These are phyloP conservation scores for Alfaro cultratus DNA, from an alignment of 2,797 vertebrate species.

Conservation along the genomic window DNA sequence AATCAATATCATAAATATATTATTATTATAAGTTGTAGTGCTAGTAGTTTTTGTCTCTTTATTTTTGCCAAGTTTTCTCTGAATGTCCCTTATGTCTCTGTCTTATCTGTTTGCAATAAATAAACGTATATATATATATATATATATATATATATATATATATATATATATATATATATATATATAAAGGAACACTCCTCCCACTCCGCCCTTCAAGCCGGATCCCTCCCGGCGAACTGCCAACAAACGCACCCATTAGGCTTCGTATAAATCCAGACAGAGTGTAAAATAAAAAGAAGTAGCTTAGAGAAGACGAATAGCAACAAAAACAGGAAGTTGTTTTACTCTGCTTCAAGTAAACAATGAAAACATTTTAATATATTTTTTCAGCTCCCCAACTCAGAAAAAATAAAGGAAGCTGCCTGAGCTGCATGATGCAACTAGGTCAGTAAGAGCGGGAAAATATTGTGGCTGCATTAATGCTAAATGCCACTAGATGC, in stretches of 20 bases:
- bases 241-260: neutral
- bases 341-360: neutral
- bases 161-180: no score
- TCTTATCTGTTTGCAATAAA: neutral
- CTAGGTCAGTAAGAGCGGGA: slow-evolving; percentile 68
- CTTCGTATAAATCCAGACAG: neutral
- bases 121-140: no score
- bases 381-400: neutral
- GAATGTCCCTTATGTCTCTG: neutral
- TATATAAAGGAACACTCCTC: neutral
- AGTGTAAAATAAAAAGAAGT: neutral
- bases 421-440: slow-evolving; percentile 28
- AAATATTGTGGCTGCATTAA: slow-evolving; percentile 46
- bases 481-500: slow-evolving; percentile 55
- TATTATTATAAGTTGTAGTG: neutral
- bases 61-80: neutral
- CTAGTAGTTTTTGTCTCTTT: neutral
- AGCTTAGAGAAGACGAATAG: neutral
- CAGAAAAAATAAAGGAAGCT: no score
- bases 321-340: neutral
- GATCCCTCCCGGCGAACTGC: neutral
- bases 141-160: no score
- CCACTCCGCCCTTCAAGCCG: neutral
- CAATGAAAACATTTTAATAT: neutral
- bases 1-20: no score